These are phyloP conservation scores for Salarias fasciatus DNA, from an alignment of 2,797 vertebrate genomes.

Conservation along the genomic window DNA sequence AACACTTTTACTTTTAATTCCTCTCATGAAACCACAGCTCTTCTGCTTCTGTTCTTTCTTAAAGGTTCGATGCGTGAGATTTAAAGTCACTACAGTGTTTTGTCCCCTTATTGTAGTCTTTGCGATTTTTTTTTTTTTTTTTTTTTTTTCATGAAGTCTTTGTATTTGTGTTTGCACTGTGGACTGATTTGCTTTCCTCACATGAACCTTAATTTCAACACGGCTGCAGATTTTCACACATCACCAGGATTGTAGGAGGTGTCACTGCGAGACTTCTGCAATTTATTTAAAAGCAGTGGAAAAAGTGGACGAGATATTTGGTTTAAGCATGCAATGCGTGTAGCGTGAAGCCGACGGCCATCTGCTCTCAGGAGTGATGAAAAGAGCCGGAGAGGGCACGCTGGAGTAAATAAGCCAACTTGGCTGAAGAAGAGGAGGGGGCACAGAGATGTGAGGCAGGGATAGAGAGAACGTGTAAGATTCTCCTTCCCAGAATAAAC, in stretches of 20 bases:
- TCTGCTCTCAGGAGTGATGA: neutral
- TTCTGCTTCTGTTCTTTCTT: neutral
- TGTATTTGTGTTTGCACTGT: neutral
- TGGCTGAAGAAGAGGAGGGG: conserved; percentile 19
- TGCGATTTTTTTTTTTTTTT: neutral
- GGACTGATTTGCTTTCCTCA: conserved; percentile 1
- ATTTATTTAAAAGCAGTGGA: neutral
- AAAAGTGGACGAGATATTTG: too few relatives aligned
- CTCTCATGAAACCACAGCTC: neutral
- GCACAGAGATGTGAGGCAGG: conserved; percentile 27
- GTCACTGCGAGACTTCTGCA: conserved; percentile 18
- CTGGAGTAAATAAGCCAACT: conserved; percentile 21
- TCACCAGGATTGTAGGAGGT: neutral
- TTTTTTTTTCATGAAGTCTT: neutral
- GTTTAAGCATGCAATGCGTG: neutral
- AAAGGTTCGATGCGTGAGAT: too few relatives aligned
- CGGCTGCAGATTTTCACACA: conserved; percentile 27
- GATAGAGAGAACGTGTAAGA: conserved; percentile 57
- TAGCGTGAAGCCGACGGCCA: neutral
- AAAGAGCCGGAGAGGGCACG: too few relatives aligned
- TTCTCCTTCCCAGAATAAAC: conserved; percentile 74
- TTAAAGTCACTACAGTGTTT: too few relatives aligned
- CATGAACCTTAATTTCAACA: conserved; percentile 29
- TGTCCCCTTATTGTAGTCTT: neutral
- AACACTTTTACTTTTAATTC: neutral